phyloP scores from a whole-genome alignment of 2,113 vertebrate species.

The Asarcornis scutulata region DNA sequence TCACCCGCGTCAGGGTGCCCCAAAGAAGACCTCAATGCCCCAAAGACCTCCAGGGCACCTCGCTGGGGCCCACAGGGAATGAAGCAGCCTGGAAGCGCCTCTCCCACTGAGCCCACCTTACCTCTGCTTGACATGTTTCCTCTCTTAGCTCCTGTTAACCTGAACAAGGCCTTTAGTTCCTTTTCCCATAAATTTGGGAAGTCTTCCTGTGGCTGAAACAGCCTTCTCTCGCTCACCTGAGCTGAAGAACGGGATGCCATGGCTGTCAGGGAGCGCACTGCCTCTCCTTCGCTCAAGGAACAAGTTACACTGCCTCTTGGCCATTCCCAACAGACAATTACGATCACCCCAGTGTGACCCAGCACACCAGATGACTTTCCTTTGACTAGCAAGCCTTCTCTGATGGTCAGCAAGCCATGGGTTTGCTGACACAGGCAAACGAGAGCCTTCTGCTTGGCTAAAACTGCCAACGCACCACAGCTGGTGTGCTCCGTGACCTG shows the following conservation, averaged over 20 bases:
- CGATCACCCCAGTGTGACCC: fast-evolving
- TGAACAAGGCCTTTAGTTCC: neutral
- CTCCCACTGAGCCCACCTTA: neutral
- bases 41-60: neutral
- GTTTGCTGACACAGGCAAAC: neutral
- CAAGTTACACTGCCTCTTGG: too few species aligned
- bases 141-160: fast-evolving
- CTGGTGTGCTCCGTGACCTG: fast-evolving
- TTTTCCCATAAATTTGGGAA: neutral
- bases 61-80: neutral
- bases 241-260: too few species aligned
- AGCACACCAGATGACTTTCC: neutral
- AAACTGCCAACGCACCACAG: neutral
- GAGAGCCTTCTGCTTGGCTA: neutral
- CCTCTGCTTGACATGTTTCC: neutral
- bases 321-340: neutral
- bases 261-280: too few species aligned
- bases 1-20: neutral
- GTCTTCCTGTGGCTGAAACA: neutral
- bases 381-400: neutral
- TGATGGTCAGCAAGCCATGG: neutral
- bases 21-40: neutral
- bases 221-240: neutral
- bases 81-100: neutral
- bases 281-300: neutral